Evolutionary conservation across 1,140 invertebrate species (phyloP), one percentile per base, ranked within the genome.

Genomic region (Uloborus diversus): DNA sequence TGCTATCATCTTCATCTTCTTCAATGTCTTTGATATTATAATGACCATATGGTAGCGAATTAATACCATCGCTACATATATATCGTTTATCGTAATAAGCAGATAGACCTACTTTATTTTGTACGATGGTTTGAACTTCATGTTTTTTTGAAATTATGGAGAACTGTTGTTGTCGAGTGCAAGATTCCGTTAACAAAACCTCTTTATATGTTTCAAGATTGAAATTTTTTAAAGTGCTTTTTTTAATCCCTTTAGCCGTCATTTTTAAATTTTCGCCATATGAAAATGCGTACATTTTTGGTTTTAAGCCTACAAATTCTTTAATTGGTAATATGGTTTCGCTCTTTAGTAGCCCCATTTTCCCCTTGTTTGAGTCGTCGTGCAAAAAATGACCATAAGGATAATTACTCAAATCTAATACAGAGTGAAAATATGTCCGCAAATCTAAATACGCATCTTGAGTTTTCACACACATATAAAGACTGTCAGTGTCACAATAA

Each of bases 201-300:
- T 53, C 23, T 53, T 53, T 2, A 20, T 53, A 9, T 1, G 0
- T 17, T 20, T 53, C 4, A 53, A 53, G 23, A 53, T 14, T 53
- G 17, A 53, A 20, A 9, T 4, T 9, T 4, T 4, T 53, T 14
- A 53, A 20, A 20, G 17, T 53, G n/a, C 49, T 53, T n/a, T 20
- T 53, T 53, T 53, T 53, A n/a, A 66, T 51, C 11, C 66, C 51
- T 57, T 70, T 70, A 23, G 66, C 66, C 5, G 66, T 35, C 13
- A 32, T 69, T 53, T 69, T 69, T n/a, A 42, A 69, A 27, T 9
- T 35, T 0, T 68, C 27, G 0, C 51, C 66, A 57, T 70, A 37
- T 3, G 20, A 4, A 42, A 37, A 30, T 0, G 32, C n/a, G 62
- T 73, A 73, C 70, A 62, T 73, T 62, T 73, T 62, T 13, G 23